Evolutionary conservation across 1,140 invertebrate species (phyloP).

Genomic region (Leucophenga varia): DNA sequence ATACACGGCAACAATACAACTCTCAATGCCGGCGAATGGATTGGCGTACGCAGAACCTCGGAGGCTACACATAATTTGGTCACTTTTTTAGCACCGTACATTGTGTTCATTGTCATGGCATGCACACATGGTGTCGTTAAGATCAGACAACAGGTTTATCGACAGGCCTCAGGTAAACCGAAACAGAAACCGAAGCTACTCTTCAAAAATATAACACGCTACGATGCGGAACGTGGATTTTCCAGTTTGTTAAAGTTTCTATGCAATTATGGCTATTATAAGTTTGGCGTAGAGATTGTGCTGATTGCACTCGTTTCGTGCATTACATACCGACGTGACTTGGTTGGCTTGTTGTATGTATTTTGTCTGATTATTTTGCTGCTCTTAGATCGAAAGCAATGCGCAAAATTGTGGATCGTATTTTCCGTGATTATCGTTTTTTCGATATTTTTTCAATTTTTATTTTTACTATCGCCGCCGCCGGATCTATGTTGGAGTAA

Average conservation of each 20-base stretch:
- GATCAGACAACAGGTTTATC: conserved; percentile 77
- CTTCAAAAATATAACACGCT: conserved; percentile 77
- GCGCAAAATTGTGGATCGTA: conserved; percentile 79
- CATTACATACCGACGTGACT: conserved; percentile 86
- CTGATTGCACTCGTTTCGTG: conserved; percentile 81
- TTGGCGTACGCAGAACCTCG: conserved; percentile 79
- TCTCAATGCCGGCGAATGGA: conserved; percentile 83
- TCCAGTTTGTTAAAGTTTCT: conserved; percentile 81
- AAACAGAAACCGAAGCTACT: conserved; percentile 67
- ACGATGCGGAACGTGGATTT: conserved; percentile 82
- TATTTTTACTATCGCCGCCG: conserved; percentile 84
- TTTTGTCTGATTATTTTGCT: conserved; percentile 82
- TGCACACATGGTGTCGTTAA: conserved; percentile 84
- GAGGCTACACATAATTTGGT: conserved; percentile 61
- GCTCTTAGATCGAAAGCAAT: conserved; percentile 64
- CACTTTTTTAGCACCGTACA: conserved; percentile 75
- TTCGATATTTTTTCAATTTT: conserved; percentile 84
- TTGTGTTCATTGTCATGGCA: conserved; percentile 79
- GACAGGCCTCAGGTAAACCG: conserved; percentile 33
- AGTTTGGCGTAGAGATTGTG: conserved; percentile 92
- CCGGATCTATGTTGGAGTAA: conserved; percentile 72
- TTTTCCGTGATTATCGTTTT: conserved; percentile 81
- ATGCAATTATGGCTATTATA: conserved; percentile 89
- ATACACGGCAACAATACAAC: conserved; percentile 28
- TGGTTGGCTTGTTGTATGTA: conserved; percentile 84